Base-by-base conservation (phyloP, 2,113 vertebrate genomes). In the Cyphomyrus plagiostoma region DNA sequence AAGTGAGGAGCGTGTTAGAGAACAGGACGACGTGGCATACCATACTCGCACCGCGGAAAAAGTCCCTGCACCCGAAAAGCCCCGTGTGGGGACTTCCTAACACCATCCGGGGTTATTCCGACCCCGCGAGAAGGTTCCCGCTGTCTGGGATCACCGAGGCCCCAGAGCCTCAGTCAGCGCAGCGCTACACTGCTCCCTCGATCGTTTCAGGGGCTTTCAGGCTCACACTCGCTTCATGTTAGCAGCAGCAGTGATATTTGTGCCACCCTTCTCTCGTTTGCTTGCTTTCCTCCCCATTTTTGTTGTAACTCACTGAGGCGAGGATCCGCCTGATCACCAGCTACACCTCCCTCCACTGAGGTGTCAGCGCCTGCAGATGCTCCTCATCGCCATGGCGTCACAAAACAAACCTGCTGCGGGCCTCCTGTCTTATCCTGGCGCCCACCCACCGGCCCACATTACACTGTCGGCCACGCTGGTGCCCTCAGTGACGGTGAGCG, bases 91-190 rank as follows among this genome's bases (percentile, higher is more conserved):
- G 50, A 58, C 85, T 53, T 35, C 50, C 85, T 53, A 0, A 21
- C 50, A 2, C 26, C 26, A 35, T 15, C 48, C 1, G 85, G 48
- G 85, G 85, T 87, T 56, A 87, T 87, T 87, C 48, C 48, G 50
- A 87, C 4, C n/a, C 50, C 11, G 0, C 1, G 26, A n/a, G 8
- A 52, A n/a, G 52, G 17, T 0, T 35, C 26, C 7, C 21, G 21
- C 56, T 19, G 87, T 88, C 15, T 0, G 30, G 15, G 17, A 46
- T 52, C 26, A 42, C 86, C 19, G 17, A 30, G 86, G 26, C 17
- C 15, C 58, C 58, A 11, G 66, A 66, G 46, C 35, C 17, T 46
- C 89, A 17, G 80, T 84, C 86, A 89, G 26, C 91, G 35, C 91
- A 89, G 88, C 89, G 90, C 58, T 11, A 92, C 89, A 21, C 17